phyloP scores from a whole-genome alignment of 2,113 vertebrate species.

The Lamprotornis superbus region DNA sequence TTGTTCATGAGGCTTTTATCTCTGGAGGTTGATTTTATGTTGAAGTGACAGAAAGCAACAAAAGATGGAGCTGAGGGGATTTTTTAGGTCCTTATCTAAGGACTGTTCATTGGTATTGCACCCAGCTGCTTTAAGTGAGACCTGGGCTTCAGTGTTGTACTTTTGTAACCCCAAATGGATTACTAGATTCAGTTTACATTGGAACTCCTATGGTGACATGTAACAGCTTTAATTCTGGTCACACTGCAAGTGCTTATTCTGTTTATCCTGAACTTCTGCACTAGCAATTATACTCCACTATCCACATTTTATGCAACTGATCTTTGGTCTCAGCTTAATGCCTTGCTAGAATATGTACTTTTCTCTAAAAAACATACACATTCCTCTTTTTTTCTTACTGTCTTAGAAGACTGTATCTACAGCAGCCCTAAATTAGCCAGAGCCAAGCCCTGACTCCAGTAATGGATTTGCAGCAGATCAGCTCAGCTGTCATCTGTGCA shows the following conservation, averaged over 20 bases:
- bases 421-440: neutral
- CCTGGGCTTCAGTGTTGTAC: neutral
- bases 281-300: neutral
- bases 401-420: neutral
- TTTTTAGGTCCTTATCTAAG: neutral
- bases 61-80: neutral
- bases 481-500: neutral
- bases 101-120: neutral
- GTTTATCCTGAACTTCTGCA: neutral
- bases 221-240: neutral
- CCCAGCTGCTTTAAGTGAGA: neutral
- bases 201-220: neutral
- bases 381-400: neutral
- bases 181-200: neutral
- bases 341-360: neutral
- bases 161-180: neutral
- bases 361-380: neutral
- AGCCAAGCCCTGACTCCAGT: neutral
- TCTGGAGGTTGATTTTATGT: neutral
- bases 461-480: neutral
- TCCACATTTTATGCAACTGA: neutral
- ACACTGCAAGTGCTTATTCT: neutral
- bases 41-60: constrained; percentile 8
- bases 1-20: neutral
- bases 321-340: neutral